Base-by-base conservation (phyloP, 2,888 invertebrate species). In the Conomelus anceps region DNA sequence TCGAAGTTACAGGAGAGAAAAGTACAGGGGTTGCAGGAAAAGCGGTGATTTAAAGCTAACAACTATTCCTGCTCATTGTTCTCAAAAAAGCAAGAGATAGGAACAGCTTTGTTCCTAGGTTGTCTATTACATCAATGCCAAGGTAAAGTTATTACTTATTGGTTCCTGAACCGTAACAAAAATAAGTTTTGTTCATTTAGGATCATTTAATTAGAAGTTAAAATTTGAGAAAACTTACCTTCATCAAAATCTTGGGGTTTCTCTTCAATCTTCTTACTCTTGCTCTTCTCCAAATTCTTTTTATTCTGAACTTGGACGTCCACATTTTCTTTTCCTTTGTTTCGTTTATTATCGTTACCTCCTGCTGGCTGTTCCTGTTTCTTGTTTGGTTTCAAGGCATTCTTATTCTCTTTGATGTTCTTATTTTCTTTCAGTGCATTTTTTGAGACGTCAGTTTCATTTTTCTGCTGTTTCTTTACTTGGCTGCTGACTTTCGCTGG, bases 221-320 rank as follows among this genome's bases (percentile, higher is more conserved):
- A 1, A 22, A 23, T 85, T 11, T 85, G n/a, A n/a, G n/a, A 22
- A 34, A 26, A 90, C 90, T 90, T 92, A 94, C 96, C 96, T 91
- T 96, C 96, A 93, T 96, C 96, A 93, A 95, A 96, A 92, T 96
- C 96, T 85, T 95, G 94, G 13, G 96, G 96, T 92, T 96, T 96
- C 91, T 96, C 96, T 90, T 94, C 93, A 88, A 94, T 94, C 90
- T 93, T 93, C 91, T 94, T 94, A 41, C 91, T 88, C 86, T 92
- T 92, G 29, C 90, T 89, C 89, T 92, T 92, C 93, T 95, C 95
- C 86, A 93, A 93, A 92, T 95, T 95, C 92, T 96, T 96, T 91
- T 94, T 95, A 91, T 95, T 95, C 92, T 95, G 95, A 0, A 92
- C 93, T 87, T 94, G 94, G 90, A 91, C 91, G 22, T 92, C 91